Percentiles rank a stretch among this genome's conserved stretches.
These are phyloP conservation scores for Lophotis ruficrista DNA, from an alignment of 2,113 vertebrate genomes.

Conservation along the genomic window DNA sequence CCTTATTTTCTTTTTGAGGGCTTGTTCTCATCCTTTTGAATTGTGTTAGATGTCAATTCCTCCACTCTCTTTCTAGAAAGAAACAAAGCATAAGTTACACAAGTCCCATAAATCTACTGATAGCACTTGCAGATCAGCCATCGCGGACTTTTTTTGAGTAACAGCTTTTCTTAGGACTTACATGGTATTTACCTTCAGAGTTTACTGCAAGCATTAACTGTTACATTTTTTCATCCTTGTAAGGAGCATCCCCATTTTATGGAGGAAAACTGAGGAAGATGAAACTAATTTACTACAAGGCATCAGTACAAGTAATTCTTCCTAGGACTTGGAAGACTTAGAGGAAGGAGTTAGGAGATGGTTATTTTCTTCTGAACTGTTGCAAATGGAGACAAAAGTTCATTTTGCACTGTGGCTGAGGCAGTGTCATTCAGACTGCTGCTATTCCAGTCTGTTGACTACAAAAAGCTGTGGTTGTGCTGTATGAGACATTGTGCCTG, in stretches of 20 bases:
- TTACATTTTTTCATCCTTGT: background rate
- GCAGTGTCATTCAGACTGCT: background rate
- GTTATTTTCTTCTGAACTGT: background rate
- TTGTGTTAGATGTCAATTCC: slow-evolving; percentile 22
- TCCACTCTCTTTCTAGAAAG: background rate
- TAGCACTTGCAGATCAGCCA: background rate
- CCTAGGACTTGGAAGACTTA: background rate
- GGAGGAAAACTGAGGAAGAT: background rate
- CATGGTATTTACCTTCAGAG: background rate
- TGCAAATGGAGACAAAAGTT: background rate
- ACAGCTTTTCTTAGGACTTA: background rate
- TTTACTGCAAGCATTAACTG: background rate
- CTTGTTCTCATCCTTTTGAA: slow-evolving; percentile 40
- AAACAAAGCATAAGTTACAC: background rate
- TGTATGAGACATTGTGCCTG: background rate
- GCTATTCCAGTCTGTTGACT: background rate
- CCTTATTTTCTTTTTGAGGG: slow-evolving; percentile 13
- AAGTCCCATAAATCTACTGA: background rate
- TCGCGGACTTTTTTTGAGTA: background rate
- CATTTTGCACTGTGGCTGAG: background rate
- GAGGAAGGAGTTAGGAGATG: background rate
- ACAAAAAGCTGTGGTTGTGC: background rate
- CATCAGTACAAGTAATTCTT: background rate
- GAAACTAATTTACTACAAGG: background rate
- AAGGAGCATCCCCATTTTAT: background rate